Percentiles rank a stretch among this genome's conserved stretches.
These are phyloP conservation scores for Lagocephalus sceleratus DNA, from an alignment of 2,797 vertebrate species.

Conservation along the genomic window DNA sequence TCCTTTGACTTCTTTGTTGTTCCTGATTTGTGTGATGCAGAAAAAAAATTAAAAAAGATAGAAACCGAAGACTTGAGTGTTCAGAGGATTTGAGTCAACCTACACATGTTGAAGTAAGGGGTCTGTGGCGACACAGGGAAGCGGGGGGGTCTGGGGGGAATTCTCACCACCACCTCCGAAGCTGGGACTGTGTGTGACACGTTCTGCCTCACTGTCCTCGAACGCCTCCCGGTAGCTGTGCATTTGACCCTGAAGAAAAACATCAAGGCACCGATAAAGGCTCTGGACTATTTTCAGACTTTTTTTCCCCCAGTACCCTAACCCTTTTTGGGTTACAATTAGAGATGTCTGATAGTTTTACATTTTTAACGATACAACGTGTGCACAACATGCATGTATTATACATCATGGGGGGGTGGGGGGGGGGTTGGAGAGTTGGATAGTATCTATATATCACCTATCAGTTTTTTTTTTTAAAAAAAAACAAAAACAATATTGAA, in stretches of 20 bases:
- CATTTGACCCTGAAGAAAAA: conserved; percentile 77
- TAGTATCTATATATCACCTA: too few relatives aligned
- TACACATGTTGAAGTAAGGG: conserved; percentile 77
- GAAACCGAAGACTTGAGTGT: neutral
- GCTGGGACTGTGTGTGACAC: conserved; percentile 71
- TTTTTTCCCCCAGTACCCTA: too few relatives aligned
- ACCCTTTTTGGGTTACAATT: too few relatives aligned
- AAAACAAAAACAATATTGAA: too few relatives aligned
- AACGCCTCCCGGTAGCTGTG: conserved; percentile 93
- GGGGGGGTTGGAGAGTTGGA: too few relatives aligned
- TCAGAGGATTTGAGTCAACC: conserved; percentile 52
- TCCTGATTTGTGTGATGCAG: too few relatives aligned
- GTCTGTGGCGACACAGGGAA: conserved; percentile 75
- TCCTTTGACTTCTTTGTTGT: neutral
- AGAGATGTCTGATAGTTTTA: too few relatives aligned
- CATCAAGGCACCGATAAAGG: neutral
- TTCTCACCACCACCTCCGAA: conserved; percentile 82
- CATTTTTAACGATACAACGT: too few relatives aligned
- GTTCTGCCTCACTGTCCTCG: conserved; percentile 82
- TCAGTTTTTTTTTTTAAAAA: too few relatives aligned
- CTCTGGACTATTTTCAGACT: too few relatives aligned
- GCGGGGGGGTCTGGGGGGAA: conserved; percentile 65
- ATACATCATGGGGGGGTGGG: too few relatives aligned
- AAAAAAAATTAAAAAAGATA: neutral
- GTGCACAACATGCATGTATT: too few relatives aligned